Base-by-base conservation (phyloP, 2,888 invertebrate species). In the Strigamia crassipes region DNA sequence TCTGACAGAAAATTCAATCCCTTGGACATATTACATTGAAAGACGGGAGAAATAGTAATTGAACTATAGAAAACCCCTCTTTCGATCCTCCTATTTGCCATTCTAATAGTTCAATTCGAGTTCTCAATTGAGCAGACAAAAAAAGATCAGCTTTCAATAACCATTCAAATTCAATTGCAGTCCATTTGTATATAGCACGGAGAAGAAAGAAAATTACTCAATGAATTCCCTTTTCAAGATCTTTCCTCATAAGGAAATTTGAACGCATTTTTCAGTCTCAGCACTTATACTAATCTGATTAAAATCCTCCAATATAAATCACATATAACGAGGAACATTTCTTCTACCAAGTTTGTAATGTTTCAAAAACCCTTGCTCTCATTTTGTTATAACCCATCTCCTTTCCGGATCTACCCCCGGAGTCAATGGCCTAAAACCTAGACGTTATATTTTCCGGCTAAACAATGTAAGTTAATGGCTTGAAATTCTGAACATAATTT, bases 111-210 rank as follows among this genome's bases (percentile, higher is more conserved):
- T 73, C 73, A 31, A 31, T 73, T n/a, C 73, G 15, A 73, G 73
- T 31, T 12, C 31, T 27, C 73, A 31, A 73, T 73, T 73, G 73
- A 56, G 56, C 56, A 56, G n/a, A 66, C 21, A 66, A 12, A 73
- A 73, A 73, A 73, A 31, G 23, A 31, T 31, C 73, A 73, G 73
- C 31, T 31, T 27, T 73, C 73, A 73, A 73, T 73, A 73, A 31
- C 73, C 73, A 73, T 31, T 73, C 27, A 31, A 73, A 73, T 73
- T 73, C 73, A 73, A 73, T 73, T 73, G 27, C 23, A 73, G 31
- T n/a, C 31, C 73, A n/a, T 73, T 73, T 73, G 31, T 31, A 31
- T 73, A 73, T 73, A 73, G 18, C n/a, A 56, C 18, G 1, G 56
- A 56, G 21, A 56, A 38, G 18, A 18, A 56, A n/a, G 13, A 21